These are phyloP conservation scores for Morpho helenor DNA, from an alignment of 2,888 invertebrate genomes.

Conservation along the genomic window DNA sequence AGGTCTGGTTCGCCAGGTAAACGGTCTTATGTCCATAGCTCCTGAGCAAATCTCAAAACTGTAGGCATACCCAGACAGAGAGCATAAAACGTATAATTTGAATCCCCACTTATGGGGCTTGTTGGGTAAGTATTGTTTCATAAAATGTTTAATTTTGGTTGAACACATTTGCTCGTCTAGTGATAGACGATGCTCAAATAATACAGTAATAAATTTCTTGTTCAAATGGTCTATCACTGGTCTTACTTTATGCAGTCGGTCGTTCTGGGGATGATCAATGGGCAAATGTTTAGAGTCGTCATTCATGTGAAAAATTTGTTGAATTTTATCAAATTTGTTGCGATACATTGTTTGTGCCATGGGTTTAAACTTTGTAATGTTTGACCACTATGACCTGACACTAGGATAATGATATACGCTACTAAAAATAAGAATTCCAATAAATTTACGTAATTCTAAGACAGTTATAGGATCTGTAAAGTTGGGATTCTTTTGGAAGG, in stretches of 20 bases:
- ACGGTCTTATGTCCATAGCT: conserved; percentile 24
- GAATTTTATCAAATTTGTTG: conserved; percentile 35
- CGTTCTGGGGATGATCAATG: conserved; percentile 31
- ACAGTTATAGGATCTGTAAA: conserved; percentile 35
- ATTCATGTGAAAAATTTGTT: conserved; percentile 34
- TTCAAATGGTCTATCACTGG: conserved; percentile 34
- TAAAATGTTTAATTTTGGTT: conserved; percentile 29
- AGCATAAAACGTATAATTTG: conserved; percentile 31
- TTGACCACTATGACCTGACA: conserved; percentile 35
- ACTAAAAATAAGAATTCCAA: conserved; percentile 35
- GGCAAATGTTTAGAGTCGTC: conserved; percentile 31
- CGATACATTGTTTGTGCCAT: conserved; percentile 32
- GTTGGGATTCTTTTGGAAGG: conserved; percentile 35
- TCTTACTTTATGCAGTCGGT: conserved; percentile 37
- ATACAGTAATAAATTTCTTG: conserved; percentile 26
- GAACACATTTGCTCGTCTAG: conserved; percentile 32
- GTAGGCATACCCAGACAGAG: conserved; percentile 32
- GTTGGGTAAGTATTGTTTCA: conserved; percentile 30
- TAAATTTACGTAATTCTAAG: conserved; percentile 36
- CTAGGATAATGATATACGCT: conserved; percentile 32
- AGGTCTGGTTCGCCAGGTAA: conserved; percentile 30
- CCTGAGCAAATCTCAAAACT: conserved; percentile 34
- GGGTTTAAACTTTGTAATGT: conserved; percentile 31
- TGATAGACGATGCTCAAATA: conserved; percentile 29
- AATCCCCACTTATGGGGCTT: conserved; percentile 31